Evolutionary conservation across 2,797 vertebrate genomes (phyloP).

Genomic region (Pipistrellus kuhlii): DNA sequence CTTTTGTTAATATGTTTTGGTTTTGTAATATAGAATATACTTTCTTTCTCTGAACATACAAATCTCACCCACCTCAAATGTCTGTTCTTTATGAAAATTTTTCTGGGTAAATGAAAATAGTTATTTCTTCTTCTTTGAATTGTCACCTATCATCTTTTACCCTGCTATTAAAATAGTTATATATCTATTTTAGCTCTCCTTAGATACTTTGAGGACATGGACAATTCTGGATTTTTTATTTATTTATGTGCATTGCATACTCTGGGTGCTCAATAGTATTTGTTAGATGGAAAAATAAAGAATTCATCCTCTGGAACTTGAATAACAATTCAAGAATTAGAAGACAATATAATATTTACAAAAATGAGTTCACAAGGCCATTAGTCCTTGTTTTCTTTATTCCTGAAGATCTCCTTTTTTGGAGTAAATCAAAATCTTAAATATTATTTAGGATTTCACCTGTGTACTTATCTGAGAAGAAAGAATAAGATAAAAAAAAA

Average conservation of each 20-base stretch:
- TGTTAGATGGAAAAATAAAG: not conserved
- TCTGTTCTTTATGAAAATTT: not conserved
- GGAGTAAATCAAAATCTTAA: conserved; percentile 17
- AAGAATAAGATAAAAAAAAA: not conserved
- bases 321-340: conserved; percentile 15
- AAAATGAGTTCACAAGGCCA: not conserved
- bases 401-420: conserved; percentile 2
- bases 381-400: not conserved
- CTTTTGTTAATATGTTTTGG: not conserved
- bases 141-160: conserved; percentile 29
- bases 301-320: not conserved
- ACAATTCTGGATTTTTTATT: conserved; percentile 20
- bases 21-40: conserved; percentile 7
- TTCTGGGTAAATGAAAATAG: conserved; percentile 3
- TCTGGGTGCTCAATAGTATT: not conserved
- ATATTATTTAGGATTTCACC: not conserved
- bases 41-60: conserved; percentile 38
- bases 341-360: not conserved
- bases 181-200: not conserved
- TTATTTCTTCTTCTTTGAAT: conserved; percentile 2
- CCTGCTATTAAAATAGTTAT: not conserved
- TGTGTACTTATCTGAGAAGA: not conserved
- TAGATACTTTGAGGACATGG: not conserved
- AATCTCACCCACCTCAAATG: not conserved
- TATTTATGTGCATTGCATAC: not conserved